phyloP scores from a whole-genome alignment of 2,888 invertebrate genomes.

The Melipona bicolor region DNA sequence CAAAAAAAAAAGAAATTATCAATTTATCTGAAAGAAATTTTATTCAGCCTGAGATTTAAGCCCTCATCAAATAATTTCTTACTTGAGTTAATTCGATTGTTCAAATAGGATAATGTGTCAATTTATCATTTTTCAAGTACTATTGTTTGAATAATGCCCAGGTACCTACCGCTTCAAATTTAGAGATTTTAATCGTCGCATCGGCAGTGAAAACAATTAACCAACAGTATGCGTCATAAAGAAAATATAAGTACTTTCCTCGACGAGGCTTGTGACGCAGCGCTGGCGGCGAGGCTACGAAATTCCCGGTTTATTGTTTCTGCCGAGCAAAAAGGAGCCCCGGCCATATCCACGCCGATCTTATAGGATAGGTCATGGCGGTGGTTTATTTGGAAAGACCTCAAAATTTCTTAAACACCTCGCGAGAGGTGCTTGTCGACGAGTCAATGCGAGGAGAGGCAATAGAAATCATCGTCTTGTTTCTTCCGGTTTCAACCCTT shows the following conservation, averaged over 20 bases:
- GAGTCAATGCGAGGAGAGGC: slow-evolving; percentile 21
- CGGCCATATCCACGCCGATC: slow-evolving; percentile 66
- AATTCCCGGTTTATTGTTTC: slow-evolving; percentile 78
- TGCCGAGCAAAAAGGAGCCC: slow-evolving; percentile 64
- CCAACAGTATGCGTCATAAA: slow-evolving; percentile 40
- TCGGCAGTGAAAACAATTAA: background rate
- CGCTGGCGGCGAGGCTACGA: slow-evolving; percentile 35
- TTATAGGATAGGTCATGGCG: slow-evolving; percentile 78
- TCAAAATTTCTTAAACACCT: slow-evolving; percentile 76
- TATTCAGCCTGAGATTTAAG: no score
- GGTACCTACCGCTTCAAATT: no score
- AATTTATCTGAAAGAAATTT: no score
- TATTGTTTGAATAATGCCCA: no score
- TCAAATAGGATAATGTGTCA: no score
- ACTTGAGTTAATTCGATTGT: no score
- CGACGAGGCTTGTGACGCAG: slow-evolving; percentile 41
- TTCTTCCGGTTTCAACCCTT: background rate
- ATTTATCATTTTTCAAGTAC: no score
- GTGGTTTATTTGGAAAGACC: slow-evolving; percentile 78
- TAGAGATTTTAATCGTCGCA: no score
- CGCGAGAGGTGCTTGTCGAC: slow-evolving; percentile 47
- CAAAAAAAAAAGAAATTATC: no score
- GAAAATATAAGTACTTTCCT: slow-evolving; percentile 42
- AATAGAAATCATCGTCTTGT: slow-evolving; percentile 36
- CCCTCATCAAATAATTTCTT: no score